Percentiles rank a stretch among this genome's conserved stretches.
Evolutionary conservation across 1,140 invertebrate genomes (phyloP).

Genomic region (Coptotermes formosanus): DNA sequence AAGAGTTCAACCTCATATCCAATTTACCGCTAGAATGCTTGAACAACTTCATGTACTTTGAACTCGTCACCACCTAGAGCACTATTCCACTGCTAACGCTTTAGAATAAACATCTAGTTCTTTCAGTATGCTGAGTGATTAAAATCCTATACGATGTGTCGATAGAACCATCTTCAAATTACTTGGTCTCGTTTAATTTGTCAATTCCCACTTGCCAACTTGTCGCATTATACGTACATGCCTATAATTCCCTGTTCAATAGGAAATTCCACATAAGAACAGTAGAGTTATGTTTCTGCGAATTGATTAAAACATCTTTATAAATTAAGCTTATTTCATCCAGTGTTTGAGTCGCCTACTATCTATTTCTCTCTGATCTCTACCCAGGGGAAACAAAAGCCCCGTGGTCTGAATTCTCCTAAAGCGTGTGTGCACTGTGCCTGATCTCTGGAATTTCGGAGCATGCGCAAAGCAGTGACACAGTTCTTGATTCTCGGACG

Average conservation of each 20-base stretch:
- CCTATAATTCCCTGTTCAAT: neutral
- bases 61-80: no score
- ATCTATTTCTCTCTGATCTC: neutral
- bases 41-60: no score
- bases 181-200: neutral
- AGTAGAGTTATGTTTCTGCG: neutral
- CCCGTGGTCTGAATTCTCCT: neutral
- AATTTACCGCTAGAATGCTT: no score
- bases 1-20: no score
- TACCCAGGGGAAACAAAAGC: neutral
- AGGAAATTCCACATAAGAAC: neutral
- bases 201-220: neutral
- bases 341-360: neutral
- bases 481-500: neutral
- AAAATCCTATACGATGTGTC: no score
- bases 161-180: neutral
- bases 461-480: neutral
- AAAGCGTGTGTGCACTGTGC: neutral
- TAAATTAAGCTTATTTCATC: constrained; percentile 8
- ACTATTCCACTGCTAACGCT: no score
- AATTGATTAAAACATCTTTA: neutral
- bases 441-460: neutral
- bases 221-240: neutral
- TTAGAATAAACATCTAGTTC: no score
- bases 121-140: no score